Evolutionary conservation across 2,113 vertebrate genomes (phyloP), one percentile per base, ranked within the genome.

Genomic region (Lathamus discolor): DNA sequence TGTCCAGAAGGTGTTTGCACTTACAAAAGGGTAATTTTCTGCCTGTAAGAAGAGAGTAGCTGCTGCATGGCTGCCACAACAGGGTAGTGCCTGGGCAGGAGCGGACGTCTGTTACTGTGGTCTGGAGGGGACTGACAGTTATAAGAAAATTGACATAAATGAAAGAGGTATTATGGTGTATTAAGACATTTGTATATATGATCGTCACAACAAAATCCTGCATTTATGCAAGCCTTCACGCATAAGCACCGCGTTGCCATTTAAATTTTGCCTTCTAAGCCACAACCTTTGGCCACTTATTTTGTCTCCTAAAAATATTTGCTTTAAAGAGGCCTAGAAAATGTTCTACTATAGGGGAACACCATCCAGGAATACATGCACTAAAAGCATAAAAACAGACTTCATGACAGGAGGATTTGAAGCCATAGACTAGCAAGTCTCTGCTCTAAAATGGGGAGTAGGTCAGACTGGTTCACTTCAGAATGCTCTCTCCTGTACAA

Each of bases 361-460:
- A 63, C 20, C n/a, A 44, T 8, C 61, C 57, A 75, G 62, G 31
- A 46, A 69, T 15, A 2, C 9, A 15, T 14, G 29, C 12, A 19
- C 28, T 33, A 31, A 52, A 44, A 22, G 39, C 61, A 82, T n/a
- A 78, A 57, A 37, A 8, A 18, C 0, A 1, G 25, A 57, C 54
- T 90, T n/a, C 39, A 59, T 9, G 19, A 54, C 49, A 79, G 17
- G 25, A 59, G 52, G 16, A 31, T 7, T 7, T 48, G 39, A 49
- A 43, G 39, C 7, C 27, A 13, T 9, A 48, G 43, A n/a, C 31
- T 39, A 49, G 7, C 22, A 59, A 28, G 51, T 10, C 44, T 25
- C 19, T 43, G 51, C 27, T n/a, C 11, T n/a, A 31, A 2, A 1
- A 28, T 1, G 2, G 37, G 9, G 12, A 41, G 43, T 16, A 10